Conservation (phyloP, 1,140 invertebrate genomes). For the Leptinotarsa undecemlineata region DNA sequence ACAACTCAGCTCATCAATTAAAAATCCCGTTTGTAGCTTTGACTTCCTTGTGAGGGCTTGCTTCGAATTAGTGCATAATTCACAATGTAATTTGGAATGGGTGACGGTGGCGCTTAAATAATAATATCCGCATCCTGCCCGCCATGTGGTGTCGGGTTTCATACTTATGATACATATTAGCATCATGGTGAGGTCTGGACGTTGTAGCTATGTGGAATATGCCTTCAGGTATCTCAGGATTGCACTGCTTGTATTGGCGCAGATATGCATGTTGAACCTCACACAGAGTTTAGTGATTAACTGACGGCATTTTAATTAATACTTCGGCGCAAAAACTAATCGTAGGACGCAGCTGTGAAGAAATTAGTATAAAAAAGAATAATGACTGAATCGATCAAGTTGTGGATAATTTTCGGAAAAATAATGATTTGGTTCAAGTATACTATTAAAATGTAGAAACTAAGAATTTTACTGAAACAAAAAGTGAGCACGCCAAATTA, state of each 20-base stretch:
- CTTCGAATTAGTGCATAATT: slow-evolving; percentile 20
- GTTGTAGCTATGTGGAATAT: slow-evolving; percentile 11
- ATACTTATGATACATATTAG: neutral
- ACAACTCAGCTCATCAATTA: no score
- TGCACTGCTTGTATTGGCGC: neutral
- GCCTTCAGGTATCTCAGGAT: neutral
- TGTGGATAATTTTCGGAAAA: no score
- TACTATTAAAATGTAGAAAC: no score
- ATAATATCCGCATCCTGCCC: slow-evolving; percentile 24
- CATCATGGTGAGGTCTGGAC: slow-evolving; percentile 22
- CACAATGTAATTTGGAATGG: neutral
- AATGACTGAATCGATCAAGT: no score
- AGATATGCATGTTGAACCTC: neutral
- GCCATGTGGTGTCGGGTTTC: slow-evolving; percentile 6
- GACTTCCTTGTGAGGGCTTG: slow-evolving; percentile 15
- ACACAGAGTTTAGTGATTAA: neutral
- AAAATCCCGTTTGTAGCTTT: neutral
- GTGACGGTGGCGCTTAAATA: slow-evolving; percentile 7
- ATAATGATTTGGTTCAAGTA: no score
- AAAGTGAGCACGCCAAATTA: no score
- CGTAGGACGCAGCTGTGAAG: no score
- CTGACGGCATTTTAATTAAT: neutral
- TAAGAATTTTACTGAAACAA: no score
- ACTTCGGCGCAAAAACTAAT: no score
- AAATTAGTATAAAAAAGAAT: no score